Conservation (phyloP, 2,113 vertebrate species). For the Gymnogyps californianus region DNA sequence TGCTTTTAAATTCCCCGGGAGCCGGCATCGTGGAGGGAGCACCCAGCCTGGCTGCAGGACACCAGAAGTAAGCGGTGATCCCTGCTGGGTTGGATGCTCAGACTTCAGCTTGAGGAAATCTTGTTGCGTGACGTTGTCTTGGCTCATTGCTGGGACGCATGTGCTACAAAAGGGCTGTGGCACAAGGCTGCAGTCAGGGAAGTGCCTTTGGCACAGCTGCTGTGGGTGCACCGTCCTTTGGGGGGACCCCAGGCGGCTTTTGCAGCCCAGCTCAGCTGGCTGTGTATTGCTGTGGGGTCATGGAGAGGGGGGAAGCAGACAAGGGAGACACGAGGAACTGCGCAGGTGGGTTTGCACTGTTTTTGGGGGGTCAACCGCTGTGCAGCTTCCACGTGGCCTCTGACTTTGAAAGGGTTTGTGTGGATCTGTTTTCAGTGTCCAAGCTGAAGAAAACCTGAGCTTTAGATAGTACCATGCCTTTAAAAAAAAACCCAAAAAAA, state of each 20-base stretch:
- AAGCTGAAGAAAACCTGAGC: not conserved
- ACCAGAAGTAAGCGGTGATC: not conserved
- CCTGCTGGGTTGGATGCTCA: not conserved
- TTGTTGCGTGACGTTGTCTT: not conserved
- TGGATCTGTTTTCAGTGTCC: not conserved
- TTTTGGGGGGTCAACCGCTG: not conserved
- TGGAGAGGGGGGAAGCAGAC: not conserved
- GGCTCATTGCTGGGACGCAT: accelerated
- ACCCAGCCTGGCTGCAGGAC: not conserved
- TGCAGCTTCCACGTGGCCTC: not conserved
- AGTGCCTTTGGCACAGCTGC: not conserved
- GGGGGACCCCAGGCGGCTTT: not conserved
- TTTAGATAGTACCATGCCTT: not conserved
- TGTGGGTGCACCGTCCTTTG: not conserved
- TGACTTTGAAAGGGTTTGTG: not conserved
- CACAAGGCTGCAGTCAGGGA: not conserved
- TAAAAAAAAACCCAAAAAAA: not conserved
- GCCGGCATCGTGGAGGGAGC: accelerated
- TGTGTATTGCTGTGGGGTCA: not conserved
- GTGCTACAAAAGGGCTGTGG: not conserved
- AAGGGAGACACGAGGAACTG: accelerated
- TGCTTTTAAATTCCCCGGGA: not conserved
- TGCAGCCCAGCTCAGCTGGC: not conserved
- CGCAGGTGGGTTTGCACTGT: not conserved
- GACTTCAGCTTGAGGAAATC: not conserved